A percentile compares a stretch with the other conserved stretches of the same genome.
Conservation (phyloP, 2,113 vertebrate species). For the Amphiprion ocellaris region DNA sequence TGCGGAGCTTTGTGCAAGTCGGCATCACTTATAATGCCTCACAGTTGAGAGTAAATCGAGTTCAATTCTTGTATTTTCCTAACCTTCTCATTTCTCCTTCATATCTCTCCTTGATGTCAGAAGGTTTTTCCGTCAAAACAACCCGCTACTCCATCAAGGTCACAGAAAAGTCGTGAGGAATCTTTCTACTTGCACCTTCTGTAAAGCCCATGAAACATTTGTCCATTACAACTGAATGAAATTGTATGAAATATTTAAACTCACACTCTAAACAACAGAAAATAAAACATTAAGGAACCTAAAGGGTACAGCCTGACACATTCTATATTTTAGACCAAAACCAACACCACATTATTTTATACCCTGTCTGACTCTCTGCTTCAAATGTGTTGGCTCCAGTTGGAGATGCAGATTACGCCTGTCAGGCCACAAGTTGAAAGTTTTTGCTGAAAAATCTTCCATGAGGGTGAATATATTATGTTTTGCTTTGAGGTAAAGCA, state of each 20-base stretch:
- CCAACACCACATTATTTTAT: neutral
- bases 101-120: neutral
- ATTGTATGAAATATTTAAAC: no score
- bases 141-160: neutral
- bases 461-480: neutral
- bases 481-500: no score
- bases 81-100: neutral
- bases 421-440: no score
- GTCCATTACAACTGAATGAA: neutral
- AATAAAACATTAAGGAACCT: no score
- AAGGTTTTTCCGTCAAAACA: constrained; percentile 5
- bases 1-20: neutral
- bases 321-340: neutral
- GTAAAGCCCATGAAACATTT: neutral
- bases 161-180: neutral
- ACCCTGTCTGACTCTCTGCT: neutral
- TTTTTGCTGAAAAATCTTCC: no score
- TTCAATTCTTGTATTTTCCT: neutral
- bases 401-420: neutral
- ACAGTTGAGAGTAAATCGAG: neutral
- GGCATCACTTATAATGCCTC: neutral
- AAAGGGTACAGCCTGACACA: no score
- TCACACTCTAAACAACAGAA: no score
- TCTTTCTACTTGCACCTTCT: neutral
- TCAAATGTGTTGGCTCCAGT: neutral